Evolutionary conservation across 92 coral and sea anemone genomes (phyloP), one percentile per base, ranked within the genome.

Genomic region (Virgularia gustaviana): DNA sequence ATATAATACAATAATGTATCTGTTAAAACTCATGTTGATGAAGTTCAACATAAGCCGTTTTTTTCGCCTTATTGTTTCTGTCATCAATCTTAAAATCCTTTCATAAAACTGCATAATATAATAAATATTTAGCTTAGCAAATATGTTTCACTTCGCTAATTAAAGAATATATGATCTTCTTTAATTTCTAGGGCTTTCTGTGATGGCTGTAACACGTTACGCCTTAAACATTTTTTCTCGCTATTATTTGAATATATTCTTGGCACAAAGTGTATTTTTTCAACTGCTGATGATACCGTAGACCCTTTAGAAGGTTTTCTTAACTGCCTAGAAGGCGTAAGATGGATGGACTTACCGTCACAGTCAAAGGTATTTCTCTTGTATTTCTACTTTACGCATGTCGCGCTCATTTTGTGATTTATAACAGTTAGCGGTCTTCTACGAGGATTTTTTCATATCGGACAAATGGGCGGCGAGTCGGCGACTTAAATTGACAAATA

Each of bases 141-240:
- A n/a, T n/a, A n/a, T n/a, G n/a, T n/a, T n/a, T n/a, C n/a, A n/a
- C n/a, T n/a, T n/a, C 31, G 32, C n/a, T 22, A 44, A 6, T 43
- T 33, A 22, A 24, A 23, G 54, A 13, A 18, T 7, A 15, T 15
- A 75, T 8, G 34, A 9, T 49, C 30, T 23, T 42, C 9, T 73
- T n/a, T n/a, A n/a, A n/a, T n/a, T 44, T 66, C 27, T 78, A 94
- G 99, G 73, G 99, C 99, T 31, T 94, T 94, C 79, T 87, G 86
- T 87, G 96, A 90, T 68, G 84, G 75, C 56, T 70, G 87, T 37
- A 94, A 94, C 87, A 87, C 80, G 55, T 72, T 78, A 44, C 85
- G 96, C 16, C 80, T 89, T 20, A 94, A 94, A 75, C 96, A 94
- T 77, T 83, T 94, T 57, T 94, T 94, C 64, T 73, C 96, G 4